phyloP scores from a whole-genome alignment of 2,888 invertebrate genomes.

The Callyntrura sp. region DNA sequence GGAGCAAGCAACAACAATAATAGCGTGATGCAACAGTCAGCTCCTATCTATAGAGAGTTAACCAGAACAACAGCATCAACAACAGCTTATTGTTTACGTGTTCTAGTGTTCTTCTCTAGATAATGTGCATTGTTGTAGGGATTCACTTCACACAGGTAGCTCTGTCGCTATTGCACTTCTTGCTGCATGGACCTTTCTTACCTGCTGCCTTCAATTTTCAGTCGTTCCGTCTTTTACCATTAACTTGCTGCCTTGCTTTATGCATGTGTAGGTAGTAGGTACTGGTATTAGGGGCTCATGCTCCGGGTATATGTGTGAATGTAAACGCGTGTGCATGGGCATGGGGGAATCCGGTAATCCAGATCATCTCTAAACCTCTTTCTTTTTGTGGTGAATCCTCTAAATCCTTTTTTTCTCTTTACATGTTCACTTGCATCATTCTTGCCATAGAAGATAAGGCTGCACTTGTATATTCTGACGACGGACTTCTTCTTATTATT shows the following conservation, averaged over 20 bases:
- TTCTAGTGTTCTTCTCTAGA: background rate
- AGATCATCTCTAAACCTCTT: background rate
- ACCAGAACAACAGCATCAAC: background rate
- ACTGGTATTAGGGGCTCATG: too few species aligned
- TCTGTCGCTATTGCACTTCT: slow-evolving; percentile 34
- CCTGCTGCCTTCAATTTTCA: slow-evolving; percentile 59
- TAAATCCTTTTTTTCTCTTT: background rate
- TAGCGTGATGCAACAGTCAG: slow-evolving; percentile 36
- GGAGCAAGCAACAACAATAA: slow-evolving; percentile 1
- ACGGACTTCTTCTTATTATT: slow-evolving; percentile 1
- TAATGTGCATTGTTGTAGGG: slow-evolving; percentile 40
- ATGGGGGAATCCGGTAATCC: slow-evolving; percentile 19
- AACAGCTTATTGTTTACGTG: slow-evolving; percentile 3
- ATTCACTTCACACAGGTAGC: slow-evolving; percentile 74
- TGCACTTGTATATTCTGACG: slow-evolving; percentile 29
- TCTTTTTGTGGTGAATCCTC: too few species aligned
- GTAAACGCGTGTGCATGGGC: slow-evolving; percentile 2
- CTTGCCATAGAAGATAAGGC: background rate
- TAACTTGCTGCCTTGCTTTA: slow-evolving; percentile 13
- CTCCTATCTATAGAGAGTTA: background rate
- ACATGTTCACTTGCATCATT: slow-evolving; percentile 23
- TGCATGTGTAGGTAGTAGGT: slow-evolving; percentile 1
- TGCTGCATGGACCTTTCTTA: slow-evolving; percentile 15
- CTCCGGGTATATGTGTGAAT: background rate
- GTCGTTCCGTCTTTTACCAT: background rate